These are phyloP conservation scores for Erpobdella octoculata DNA, from an alignment of 2,888 invertebrate species.

Conservation along the genomic window DNA sequence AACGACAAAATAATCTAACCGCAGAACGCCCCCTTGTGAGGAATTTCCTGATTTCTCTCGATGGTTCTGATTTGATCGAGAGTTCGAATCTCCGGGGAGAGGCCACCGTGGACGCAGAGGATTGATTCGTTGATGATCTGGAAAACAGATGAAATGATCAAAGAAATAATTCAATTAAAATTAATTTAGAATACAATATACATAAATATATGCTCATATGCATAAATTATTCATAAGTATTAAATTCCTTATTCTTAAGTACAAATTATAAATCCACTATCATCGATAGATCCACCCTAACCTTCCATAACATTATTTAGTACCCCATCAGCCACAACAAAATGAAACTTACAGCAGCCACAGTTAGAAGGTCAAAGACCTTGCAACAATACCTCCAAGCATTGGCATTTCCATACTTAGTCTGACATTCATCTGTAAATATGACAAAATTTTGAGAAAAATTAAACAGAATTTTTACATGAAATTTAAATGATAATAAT, in stretches of 20 bases:
- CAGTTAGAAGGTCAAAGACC: conserved; percentile 91
- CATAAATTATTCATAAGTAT: neutral
- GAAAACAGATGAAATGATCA: neutral
- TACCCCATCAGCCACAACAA: neutral
- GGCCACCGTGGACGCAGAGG: conserved; percentile 91
- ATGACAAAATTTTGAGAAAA: no score
- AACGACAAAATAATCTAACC: conserved; percentile 57
- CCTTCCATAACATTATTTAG: conserved; percentile 7
- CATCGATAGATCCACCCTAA: no score
- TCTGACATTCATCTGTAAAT: conserved; percentile 79
- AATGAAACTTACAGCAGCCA: conserved; percentile 78
- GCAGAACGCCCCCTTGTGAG: conserved; percentile 78
- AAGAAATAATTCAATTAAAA: neutral
- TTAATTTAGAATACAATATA: no score
- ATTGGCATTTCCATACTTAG: conserved; percentile 96
- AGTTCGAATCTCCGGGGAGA: conserved; percentile 91
- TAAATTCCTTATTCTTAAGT: neutral
- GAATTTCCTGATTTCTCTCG: conserved; percentile 92
- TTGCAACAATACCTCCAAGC: conserved; percentile 97
- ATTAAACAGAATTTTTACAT: no score
- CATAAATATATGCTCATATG: no score
- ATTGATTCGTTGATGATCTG: conserved; percentile 93
- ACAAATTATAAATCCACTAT: neutral
- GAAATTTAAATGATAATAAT: no score
- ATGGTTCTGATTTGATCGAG: conserved; percentile 91